A percentile compares a stretch with the other conserved stretches of the same genome.
phyloP scores from a whole-genome alignment of 2,113 vertebrate species.

The Puntigrus tetrazona region DNA sequence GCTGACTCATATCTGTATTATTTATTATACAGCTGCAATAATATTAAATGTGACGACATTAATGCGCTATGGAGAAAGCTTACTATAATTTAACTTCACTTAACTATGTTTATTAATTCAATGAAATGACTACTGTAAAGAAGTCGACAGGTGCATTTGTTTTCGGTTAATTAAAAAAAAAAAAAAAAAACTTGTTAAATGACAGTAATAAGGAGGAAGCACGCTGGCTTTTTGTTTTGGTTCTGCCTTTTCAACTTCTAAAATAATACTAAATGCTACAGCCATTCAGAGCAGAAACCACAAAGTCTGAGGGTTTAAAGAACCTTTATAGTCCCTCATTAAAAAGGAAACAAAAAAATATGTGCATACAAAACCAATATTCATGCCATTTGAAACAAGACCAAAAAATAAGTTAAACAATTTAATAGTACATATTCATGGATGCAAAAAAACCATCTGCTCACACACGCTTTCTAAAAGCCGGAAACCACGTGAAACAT shows the following conservation, averaged over 20 bases:
- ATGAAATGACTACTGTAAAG: neutral
- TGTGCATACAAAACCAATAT: neutral
- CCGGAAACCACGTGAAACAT: neutral
- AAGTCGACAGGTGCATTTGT: neutral
- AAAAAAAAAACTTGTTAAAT: neutral
- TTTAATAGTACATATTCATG: neutral
- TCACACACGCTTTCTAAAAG: neutral
- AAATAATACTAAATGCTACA: conserved; percentile 6
- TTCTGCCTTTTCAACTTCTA: conserved; percentile 15
- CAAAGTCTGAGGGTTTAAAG: neutral
- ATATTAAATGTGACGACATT: neutral
- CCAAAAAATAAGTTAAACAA: too few relatives aligned
- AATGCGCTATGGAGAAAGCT: neutral
- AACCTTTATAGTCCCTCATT: neutral
- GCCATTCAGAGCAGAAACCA: neutral
- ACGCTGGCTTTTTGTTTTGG: neutral
- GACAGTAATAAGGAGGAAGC: conserved; percentile 9
- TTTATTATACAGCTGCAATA: neutral
- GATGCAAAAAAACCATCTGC: neutral
- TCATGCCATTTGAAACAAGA: neutral
- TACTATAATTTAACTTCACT: neutral
- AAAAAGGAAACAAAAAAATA: neutral
- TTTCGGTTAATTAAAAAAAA: neutral
- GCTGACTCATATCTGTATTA: neutral
- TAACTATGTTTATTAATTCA: neutral